Evolutionary conservation across 2,113 vertebrate species (phyloP).

Genomic region (Hydropotes inermis): DNA sequence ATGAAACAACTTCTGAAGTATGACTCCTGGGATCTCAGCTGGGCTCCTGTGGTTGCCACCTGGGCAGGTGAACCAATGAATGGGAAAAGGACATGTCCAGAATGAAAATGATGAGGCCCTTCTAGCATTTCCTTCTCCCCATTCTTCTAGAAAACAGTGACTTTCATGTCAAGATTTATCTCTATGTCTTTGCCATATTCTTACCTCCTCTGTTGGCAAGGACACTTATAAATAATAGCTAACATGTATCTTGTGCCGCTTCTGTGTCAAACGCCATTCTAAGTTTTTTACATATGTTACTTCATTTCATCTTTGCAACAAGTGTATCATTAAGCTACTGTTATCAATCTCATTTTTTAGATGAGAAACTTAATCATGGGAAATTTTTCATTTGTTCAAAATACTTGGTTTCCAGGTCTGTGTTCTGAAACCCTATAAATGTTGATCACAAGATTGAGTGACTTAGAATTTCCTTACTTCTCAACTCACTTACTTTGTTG

Average conservation of each 20-base stretch:
- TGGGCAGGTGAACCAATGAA: not conserved
- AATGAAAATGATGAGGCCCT: not conserved
- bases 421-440: not conserved
- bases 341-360: not conserved
- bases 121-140: not conserved
- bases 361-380: not conserved
- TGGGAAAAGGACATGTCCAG: not conserved
- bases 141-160: not conserved
- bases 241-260: not conserved
- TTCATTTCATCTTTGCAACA: not conserved
- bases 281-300: not conserved
- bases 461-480: not conserved
- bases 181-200: not conserved
- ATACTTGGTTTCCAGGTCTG: not conserved
- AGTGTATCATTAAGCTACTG: not conserved
- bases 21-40: not conserved
- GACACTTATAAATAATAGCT: not conserved
- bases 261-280: not conserved
- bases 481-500: not conserved
- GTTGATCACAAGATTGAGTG: not conserved
- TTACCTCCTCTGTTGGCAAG: not conserved
- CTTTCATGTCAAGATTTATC: not conserved
- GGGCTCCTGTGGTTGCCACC: not conserved
- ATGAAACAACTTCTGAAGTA: not conserved
- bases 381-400: not conserved